These are phyloP conservation scores for Trichonephila clavipes DNA, from an alignment of 1,140 invertebrate genomes.

Conservation along the genomic window DNA sequence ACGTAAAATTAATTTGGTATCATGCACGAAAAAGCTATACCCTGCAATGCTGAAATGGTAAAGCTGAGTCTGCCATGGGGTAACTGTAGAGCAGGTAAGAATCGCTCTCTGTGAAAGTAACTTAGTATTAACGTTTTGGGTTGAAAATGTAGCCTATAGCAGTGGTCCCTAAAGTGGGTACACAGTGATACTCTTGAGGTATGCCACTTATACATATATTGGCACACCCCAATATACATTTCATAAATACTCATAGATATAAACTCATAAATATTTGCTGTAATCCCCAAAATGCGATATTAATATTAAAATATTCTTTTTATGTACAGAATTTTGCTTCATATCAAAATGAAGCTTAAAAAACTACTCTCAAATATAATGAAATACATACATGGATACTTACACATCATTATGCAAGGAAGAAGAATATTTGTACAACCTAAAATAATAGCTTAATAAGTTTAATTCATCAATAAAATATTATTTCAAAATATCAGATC, in stretches of 20 bases:
- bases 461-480: too few species aligned
- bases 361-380: too few species aligned
- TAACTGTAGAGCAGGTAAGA: background rate
- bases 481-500: too few species aligned
- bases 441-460: background rate
- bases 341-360: too few species aligned
- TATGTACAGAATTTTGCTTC: too few species aligned
- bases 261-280: too few species aligned
- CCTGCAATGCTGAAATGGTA: background rate
- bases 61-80: background rate
- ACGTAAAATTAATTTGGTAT: background rate
- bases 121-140: slow-evolving; percentile 11
- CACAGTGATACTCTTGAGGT: too few species aligned
- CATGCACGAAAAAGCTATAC: background rate
- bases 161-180: background rate
- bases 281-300: too few species aligned
- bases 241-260: too few species aligned
- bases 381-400: background rate
- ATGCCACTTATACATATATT: too few species aligned
- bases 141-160: background rate
- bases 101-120: background rate
- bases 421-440: background rate
- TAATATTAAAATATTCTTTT: too few species aligned
- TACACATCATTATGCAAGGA: background rate
- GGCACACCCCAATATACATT: too few species aligned